phyloP scores from a whole-genome alignment of 1,140 invertebrate genomes.

The Archegozetes longisetosus region DNA sequence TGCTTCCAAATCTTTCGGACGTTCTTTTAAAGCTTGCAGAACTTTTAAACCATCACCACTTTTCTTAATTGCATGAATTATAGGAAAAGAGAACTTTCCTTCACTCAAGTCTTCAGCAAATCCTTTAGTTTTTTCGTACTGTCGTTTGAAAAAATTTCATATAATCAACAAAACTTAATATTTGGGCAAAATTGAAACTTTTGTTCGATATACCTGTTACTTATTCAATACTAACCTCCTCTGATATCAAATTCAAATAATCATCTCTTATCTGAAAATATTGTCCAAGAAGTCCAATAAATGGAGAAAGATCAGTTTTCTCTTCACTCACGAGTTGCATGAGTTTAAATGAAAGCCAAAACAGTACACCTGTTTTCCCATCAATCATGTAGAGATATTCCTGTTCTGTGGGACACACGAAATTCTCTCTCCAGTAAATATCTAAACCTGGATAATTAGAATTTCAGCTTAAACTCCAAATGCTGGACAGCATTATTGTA shows the following conservation, averaged over 20 bases:
- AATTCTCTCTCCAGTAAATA: constrained; percentile 93
- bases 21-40: too few species aligned
- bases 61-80: too few species aligned
- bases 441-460: constrained; percentile 44
- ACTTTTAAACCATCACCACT: too few species aligned
- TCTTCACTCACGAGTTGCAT: constrained; percentile 88
- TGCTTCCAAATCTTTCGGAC: too few species aligned
- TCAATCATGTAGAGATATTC: constrained; percentile 90
- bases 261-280: constrained; percentile 95
- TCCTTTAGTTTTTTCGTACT: constrained; percentile 87
- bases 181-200: too few species aligned
- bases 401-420: constrained; percentile 73
- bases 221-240: too few species aligned
- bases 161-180: too few species aligned
- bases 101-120: constrained; percentile 93
- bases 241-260: constrained; percentile 70
- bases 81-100: constrained; percentile 93
- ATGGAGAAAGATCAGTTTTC: constrained; percentile 57
- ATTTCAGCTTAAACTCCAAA: not conserved
- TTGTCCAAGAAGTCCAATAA: constrained; percentile 67
- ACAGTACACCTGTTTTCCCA: constrained; percentile 84
- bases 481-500: not conserved
- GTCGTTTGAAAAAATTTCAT: too few species aligned
- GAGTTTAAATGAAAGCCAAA: constrained; percentile 76
- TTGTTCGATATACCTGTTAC: too few species aligned